phyloP scores from a whole-genome alignment of 2,797 vertebrate genomes.

The Scleropages formosus region DNA sequence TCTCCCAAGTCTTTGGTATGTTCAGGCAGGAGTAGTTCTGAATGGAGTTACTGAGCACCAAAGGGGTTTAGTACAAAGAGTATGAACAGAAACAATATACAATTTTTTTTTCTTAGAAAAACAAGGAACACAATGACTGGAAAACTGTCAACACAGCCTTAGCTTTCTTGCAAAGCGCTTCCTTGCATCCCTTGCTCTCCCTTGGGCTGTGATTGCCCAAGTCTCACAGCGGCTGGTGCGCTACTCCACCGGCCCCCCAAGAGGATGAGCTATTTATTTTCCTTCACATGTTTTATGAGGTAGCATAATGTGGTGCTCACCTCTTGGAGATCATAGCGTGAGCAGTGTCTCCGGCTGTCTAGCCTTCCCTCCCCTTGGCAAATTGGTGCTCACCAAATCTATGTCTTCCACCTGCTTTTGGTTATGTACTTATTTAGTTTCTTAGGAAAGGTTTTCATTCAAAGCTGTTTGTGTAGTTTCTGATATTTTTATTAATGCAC shows the following conservation, averaged over 20 bases:
- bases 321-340: not conserved
- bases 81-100: not conserved
- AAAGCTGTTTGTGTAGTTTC: not conserved
- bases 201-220: not conserved
- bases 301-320: not conserved
- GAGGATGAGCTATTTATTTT: not conserved
- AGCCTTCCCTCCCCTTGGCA: not conserved
- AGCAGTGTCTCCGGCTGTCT: not conserved
- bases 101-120: too few species aligned
- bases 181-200: not conserved
- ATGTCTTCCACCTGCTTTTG: not conserved
- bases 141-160: conserved; percentile 4
- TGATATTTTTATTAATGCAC: not conserved
- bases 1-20: not conserved
- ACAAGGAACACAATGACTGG: not conserved
- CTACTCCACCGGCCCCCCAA: not conserved
- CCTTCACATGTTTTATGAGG: not conserved
- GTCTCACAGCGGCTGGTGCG: not conserved
- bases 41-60: not conserved
- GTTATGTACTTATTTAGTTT: not conserved
- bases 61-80: not conserved
- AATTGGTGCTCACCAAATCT: not conserved
- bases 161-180: not conserved
- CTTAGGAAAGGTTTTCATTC: not conserved
- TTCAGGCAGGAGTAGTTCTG: not conserved